A percentile compares a stretch with the other conserved stretches of the same genome.
phyloP scores from a whole-genome alignment of 2,888 invertebrate species.

The Hirtodrosophila trivittata region DNA sequence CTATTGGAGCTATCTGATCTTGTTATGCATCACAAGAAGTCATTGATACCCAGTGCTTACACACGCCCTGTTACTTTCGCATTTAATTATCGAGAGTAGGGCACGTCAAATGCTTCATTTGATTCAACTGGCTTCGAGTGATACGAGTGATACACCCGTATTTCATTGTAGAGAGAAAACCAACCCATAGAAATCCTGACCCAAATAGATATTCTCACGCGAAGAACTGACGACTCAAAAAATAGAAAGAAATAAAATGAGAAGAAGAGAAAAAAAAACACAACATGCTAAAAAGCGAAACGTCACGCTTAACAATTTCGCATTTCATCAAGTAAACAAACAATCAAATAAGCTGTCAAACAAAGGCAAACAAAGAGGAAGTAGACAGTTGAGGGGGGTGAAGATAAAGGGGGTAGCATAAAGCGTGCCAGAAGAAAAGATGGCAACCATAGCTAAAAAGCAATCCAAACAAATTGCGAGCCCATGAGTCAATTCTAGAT shows the following conservation, averaged over 20 bases:
- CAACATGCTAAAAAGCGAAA: conserved; percentile 61
- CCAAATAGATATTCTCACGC: conserved; percentile 77
- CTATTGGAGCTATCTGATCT: not conserved
- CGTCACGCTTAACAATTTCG: conserved; percentile 73
- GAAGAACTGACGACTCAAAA: conserved; percentile 43
- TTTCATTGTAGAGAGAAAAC: conserved; percentile 14
- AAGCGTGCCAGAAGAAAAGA: conserved; percentile 10
- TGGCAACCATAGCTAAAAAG: not conserved
- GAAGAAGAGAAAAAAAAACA: conserved; percentile 3
- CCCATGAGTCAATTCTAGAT: not conserved
- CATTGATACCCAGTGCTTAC: not conserved
- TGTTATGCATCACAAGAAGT: conserved; percentile 3
- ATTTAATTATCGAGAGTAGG: conserved; percentile 59
- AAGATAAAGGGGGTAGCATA: not conserved
- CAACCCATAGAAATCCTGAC: conserved; percentile 63
- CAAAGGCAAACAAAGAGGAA: conserved; percentile 40
- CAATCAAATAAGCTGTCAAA: conserved; percentile 52
- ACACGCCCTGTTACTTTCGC: conserved; percentile 48
- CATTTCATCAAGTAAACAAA: conserved; percentile 70
- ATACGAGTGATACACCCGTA: conserved; percentile 9
- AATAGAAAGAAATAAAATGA: conserved; percentile 4
- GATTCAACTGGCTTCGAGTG: conserved; percentile 37
- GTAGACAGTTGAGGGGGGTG: not conserved
- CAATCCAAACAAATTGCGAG: not conserved
- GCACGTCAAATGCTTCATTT: conserved; percentile 65